Base-by-base conservation (phyloP, 64 coral and sea anemone genomes). In the Porites lutea region DNA sequence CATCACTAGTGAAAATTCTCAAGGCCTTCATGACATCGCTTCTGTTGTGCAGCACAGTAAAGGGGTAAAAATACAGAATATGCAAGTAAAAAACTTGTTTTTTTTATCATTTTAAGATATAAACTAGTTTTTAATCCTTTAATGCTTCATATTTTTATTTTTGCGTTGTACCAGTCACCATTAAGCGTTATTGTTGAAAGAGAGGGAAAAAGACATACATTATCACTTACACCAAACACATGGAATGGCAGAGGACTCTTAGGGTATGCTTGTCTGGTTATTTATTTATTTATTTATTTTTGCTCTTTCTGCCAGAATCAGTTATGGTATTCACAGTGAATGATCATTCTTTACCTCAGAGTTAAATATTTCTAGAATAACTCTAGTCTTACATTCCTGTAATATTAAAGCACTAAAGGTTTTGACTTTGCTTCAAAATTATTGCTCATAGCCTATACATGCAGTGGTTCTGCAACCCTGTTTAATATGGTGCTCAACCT, bases 11-110 rank as follows among this genome's bases (percentile, higher is more conserved):
- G 91, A 80, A 23, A 99, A 99, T 66, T 99, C 92, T 57, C 77
- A 89, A 22, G 88, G 88, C 47, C 82, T 99, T 71, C 77, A 89
- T 58, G 92, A 86, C 79, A 87, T 99, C 64, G 88, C 88, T 83
- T 92, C 77, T 55, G 88, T 93, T 45, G 97, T 99, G 18, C 75
- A 99, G 52, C 97, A 99, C 54, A 93, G 90, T 87, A 88, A 80
- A 94, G 94, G 97, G 73, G 97, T 99, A 75, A 75, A 92, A 78
- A 68, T 75, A 55, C 3, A 16, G 18, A 9, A 27, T 73, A 73
- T 73, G 4, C n/a, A 8, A 73, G 20, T 73, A 16, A 73, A 73
- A 73, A 37, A 37, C 27, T 37, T 37, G 27, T 37, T 37, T 37
- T 37, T 37, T 37, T 37, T 37, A 37, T 37, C 27, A 37, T 37